Percentiles rank a stretch among this genome's conserved stretches.
Evolutionary conservation across 1,140 invertebrate genomes (phyloP).

Genomic region (Tetranychus urticae): DNA sequence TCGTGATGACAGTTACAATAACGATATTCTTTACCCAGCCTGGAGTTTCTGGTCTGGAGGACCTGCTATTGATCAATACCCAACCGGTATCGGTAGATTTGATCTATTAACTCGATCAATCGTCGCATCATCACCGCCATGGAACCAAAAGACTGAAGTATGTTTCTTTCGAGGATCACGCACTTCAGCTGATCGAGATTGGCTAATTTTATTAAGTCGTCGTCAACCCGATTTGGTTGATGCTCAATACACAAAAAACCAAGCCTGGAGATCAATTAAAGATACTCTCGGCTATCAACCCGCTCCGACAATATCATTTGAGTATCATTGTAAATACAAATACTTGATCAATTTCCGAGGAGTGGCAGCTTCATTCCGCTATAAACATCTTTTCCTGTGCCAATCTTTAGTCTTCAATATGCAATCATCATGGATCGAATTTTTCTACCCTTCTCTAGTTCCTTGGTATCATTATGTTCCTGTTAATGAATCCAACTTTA

Average conservation of each 20-base stretch:
- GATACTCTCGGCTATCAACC: conserved; percentile 61
- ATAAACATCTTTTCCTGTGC: conserved; percentile 86
- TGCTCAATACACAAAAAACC: conserved; percentile 90
- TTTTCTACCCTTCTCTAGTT: conserved; percentile 71
- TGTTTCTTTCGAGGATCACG: conserved; percentile 83
- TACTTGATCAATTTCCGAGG: conserved; percentile 90
- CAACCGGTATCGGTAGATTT: conserved; percentile 76
- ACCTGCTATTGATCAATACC: conserved; percentile 76
- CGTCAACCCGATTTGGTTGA: conserved; percentile 48
- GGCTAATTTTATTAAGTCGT: conserved; percentile 60
- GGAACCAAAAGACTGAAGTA: conserved; percentile 45
- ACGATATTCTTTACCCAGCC: conserved; percentile 84
- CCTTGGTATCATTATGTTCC: conserved; percentile 94
- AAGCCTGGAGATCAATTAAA: conserved; percentile 79
- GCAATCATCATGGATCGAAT: conserved; percentile 80
- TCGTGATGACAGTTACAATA: conserved; percentile 59
- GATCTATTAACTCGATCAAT: conserved; percentile 51
- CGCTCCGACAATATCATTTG: conserved; percentile 61
- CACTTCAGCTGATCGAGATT: conserved; percentile 68
- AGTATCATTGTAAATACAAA: conserved; percentile 55
- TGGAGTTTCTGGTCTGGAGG: conserved; percentile 97
- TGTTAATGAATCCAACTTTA: conserved; percentile 41
- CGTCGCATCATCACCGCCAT: conserved; percentile 29
- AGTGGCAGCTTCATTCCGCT: conserved; percentile 86
- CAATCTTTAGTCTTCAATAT: conserved; percentile 86